Evolutionary conservation across 2,888 invertebrate genomes (phyloP).

Genomic region (Napeogenes sylphis): DNA sequence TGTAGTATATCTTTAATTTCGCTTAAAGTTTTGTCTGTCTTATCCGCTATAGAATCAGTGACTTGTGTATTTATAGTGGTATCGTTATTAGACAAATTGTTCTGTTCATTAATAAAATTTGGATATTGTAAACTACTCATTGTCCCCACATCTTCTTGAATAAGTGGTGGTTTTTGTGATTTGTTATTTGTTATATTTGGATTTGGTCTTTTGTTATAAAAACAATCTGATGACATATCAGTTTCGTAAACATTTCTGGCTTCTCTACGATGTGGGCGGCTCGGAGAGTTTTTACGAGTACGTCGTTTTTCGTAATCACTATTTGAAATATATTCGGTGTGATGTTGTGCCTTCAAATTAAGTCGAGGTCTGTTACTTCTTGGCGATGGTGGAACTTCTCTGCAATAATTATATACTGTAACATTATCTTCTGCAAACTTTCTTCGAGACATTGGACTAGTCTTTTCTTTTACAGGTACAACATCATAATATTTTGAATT

Average conservation of each 20-base stretch:
- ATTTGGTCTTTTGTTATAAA: conserved; percentile 14
- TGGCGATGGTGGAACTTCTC: conserved; percentile 66
- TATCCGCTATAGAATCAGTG: conserved; percentile 43
- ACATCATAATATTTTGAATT: conserved; percentile 60
- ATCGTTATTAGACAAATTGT: conserved; percentile 36
- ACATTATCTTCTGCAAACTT: conserved; percentile 51
- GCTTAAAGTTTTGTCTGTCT: conserved; percentile 61
- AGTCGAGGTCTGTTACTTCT: conserved; percentile 57
- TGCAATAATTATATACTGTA: conserved; percentile 43
- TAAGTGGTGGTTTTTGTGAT: conserved; percentile 29
- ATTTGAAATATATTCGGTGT: conserved; percentile 47
- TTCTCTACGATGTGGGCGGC: conserved; percentile 2
- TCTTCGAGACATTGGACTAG: conserved; percentile 58
- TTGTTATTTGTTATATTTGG: conserved; percentile 10
- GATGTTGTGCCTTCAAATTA: conserved; percentile 58
- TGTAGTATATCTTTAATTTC: conserved; percentile 70
- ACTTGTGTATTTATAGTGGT: conserved; percentile 48
- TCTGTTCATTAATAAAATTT: conserved; percentile 36
- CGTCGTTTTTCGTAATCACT: conserved; percentile 20
- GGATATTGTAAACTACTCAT: conserved; percentile 42
- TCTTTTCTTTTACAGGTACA: conserved; percentile 66
- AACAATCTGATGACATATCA: conserved; percentile 21
- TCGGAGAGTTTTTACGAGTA: conserved; percentile 23
- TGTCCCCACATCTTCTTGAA: conserved; percentile 36
- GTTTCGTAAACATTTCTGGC: conserved; percentile 13